Conservation (phyloP, 2,797 vertebrate genomes). For the Sebastes vulpes region DNA sequence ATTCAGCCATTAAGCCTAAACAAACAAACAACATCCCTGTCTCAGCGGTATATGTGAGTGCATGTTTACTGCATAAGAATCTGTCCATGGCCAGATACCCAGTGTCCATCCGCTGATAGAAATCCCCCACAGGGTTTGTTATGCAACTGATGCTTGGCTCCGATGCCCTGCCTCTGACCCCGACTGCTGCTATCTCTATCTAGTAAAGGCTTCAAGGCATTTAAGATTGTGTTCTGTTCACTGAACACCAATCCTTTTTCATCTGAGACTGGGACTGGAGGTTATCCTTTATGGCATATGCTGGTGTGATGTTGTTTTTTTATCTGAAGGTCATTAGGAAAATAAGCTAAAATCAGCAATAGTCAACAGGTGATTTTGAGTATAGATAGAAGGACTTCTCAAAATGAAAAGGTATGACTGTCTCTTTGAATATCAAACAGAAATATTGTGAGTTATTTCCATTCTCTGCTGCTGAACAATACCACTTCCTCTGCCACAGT, state of each 20-base stretch:
- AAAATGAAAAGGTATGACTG: not conserved
- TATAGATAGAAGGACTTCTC: not conserved
- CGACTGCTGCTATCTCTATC: conserved; percentile 33
- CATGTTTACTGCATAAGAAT: conserved; percentile 40
- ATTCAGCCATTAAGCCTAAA: not conserved
- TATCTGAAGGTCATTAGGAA: not conserved
- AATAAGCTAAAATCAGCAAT: not conserved
- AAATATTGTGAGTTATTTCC: not conserved
- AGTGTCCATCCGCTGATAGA: conserved; percentile 70
- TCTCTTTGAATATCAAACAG: not conserved
- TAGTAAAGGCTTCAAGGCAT: conserved; percentile 27
- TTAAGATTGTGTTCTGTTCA: conserved; percentile 23
- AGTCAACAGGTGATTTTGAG: not conserved
- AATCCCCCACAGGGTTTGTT: conserved; percentile 71
- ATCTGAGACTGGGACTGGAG: not conserved
- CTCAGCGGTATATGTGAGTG: conserved; percentile 1
- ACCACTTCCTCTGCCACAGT: conserved; percentile 35
- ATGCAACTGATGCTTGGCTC: conserved; percentile 67
- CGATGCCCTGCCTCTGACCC: conserved; percentile 72
- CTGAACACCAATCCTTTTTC: conserved; percentile 8
- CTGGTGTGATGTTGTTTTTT: not conserved
- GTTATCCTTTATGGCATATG: not conserved
- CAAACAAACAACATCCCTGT: conserved; percentile 10
- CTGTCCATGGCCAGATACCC: conserved; percentile 34
- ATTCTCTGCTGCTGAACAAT: conserved; percentile 27